Evolutionary conservation across 1,140 invertebrate species (phyloP).

Genomic region (Neodiprion lecontei): DNA sequence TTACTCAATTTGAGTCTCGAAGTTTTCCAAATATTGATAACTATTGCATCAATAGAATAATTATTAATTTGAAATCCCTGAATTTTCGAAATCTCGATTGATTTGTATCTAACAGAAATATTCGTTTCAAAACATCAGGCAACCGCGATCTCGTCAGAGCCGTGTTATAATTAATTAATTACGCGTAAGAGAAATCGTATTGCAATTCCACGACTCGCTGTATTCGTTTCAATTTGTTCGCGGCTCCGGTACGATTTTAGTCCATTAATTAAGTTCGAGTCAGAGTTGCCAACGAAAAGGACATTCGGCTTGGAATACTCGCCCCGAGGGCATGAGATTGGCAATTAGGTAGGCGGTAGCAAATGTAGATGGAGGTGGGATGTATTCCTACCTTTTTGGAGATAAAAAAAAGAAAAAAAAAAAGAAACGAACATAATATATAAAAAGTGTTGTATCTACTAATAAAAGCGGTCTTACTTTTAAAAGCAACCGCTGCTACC

Average conservation of each 20-base stretch:
- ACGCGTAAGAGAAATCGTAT: too few species aligned
- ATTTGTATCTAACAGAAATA: too few species aligned
- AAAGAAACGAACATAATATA: too few species aligned
- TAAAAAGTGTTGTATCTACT: conserved; percentile 54
- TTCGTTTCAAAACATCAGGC: too few species aligned
- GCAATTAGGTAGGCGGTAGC: not conserved
- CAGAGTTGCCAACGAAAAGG: not conserved
- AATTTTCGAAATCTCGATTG: too few species aligned
- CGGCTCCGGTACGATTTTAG: not conserved
- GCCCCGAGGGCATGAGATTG: not conserved
- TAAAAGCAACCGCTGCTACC: conserved; percentile 47
- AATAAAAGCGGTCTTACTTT: conserved; percentile 61
- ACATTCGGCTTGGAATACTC: not conserved
- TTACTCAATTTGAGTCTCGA: too few species aligned
- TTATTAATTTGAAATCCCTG: too few species aligned
- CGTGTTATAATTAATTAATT: too few species aligned
- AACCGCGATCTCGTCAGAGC: too few species aligned
- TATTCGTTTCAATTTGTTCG: not conserved
- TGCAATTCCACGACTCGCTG: too few species aligned
- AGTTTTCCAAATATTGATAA: too few species aligned
- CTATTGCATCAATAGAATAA: too few species aligned
- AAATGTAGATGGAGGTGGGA: not conserved
- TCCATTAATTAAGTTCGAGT: conserved; percentile 5
- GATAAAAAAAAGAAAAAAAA: conserved; percentile 37
- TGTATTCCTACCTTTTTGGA: conserved; percentile 24